Percentiles rank a stretch among this genome's conserved stretches.
phyloP scores from a whole-genome alignment of 1,140 invertebrate genomes.

The Leptopilina boulardi region DNA sequence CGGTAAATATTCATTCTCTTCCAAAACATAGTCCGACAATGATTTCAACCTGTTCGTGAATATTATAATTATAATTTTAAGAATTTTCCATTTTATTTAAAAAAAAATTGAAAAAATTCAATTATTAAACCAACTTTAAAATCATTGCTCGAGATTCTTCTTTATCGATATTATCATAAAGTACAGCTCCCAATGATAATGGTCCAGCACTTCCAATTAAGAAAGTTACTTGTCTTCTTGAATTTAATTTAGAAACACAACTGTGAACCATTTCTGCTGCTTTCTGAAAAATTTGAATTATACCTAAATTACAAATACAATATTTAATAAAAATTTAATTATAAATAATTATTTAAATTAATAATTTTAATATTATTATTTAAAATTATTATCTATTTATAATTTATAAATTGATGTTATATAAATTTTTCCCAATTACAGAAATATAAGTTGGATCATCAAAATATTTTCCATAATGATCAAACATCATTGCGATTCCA shows the following conservation, averaged over 20 bases:
- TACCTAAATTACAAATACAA: constrained; percentile 34
- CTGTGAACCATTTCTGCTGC: constrained; percentile 74
- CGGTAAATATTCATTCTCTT: constrained; percentile 76
- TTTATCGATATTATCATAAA: constrained; percentile 77
- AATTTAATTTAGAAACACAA: constrained; percentile 72
- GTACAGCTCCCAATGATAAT: constrained; percentile 82
- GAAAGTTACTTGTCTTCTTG: constrained; percentile 79
- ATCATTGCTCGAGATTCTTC: constrained; percentile 72
- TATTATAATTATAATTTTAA: constrained; percentile 45
- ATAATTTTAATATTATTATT: background rate
- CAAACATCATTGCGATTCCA: constrained; percentile 76
- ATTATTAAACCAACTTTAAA: constrained; percentile 72
- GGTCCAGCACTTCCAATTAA: constrained; percentile 88
- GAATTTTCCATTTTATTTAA: background rate
- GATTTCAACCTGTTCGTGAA: constrained; percentile 75
- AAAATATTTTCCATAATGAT: constrained; percentile 71
- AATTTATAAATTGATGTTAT: too few species aligned
- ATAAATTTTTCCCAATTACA: constrained; percentile 36
- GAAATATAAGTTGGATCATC: constrained; percentile 53
- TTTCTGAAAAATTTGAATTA: constrained; percentile 65
- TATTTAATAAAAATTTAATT: constrained; percentile 16
- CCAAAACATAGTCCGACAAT: constrained; percentile 75
- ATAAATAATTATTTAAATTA: constrained; percentile 28
- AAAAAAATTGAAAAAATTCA: constrained; percentile 3
- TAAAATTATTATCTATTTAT: too few species aligned